Evolutionary conservation across 2,113 vertebrate species (phyloP), one percentile per base, ranked within the genome.

Genomic region (Nyctibius bracteatus): DNA sequence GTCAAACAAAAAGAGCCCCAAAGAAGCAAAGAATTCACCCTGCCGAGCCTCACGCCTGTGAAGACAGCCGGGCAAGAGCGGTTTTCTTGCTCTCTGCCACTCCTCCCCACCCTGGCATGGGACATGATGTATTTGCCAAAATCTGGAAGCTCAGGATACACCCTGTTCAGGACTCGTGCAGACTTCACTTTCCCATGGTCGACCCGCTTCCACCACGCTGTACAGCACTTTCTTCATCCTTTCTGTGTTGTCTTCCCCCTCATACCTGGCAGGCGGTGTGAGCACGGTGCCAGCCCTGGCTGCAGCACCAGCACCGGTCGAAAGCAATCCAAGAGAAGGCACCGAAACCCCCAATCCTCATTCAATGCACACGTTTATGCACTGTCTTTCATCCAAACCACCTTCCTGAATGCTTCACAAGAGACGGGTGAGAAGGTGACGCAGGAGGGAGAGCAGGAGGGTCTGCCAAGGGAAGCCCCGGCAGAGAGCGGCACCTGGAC

Each of bases 21-120:
- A 96, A 96, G 96, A 94, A 92, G 96, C 83, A 93, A 94, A 96
- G 92, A 97, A 96, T 96, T 96, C 91, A 94, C 86, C 86, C 92
- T 95, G 79, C 72, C 1, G 57, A 95, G 85, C 55, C 84, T 88
- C 72, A 79, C 0, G 79, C 75, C 81, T 55, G 35, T 51, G 75
- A 54, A 90, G 92, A 67, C 39, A 81, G 79, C 13, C 35, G 19
- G 80, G 86, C 25, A 37, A 58, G 83, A 91, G 49, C 0, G 2
- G 82, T 52, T 81, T 90, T 52, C 80, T 41, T 55, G 31, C 67
- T 65, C 71, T 20, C 72, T 41, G 62, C 21, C 8, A 46, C 91
- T 91, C 92, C 94, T 96, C 88, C 81, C 86, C 70, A 41, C n/a
- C 86, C 74, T 74, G 77, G 25, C 9, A 37, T 28, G 77, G 94